phyloP scores from a whole-genome alignment of 2,797 vertebrate genomes.

The Telmatherina bonti region DNA sequence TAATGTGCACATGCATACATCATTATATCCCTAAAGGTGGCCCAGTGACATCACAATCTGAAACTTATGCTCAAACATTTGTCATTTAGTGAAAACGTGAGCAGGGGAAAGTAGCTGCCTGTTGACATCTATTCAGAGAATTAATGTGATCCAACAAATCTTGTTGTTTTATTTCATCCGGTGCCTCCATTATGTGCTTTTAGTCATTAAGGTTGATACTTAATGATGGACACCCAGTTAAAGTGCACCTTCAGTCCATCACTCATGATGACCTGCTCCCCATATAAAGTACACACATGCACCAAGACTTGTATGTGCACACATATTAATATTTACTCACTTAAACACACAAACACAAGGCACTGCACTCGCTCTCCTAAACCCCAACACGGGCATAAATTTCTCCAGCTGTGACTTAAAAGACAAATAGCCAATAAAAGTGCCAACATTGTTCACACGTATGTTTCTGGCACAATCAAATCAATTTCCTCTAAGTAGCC shows the following conservation, averaged over 20 bases:
- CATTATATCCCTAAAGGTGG: constrained; percentile 14
- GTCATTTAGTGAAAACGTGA: constrained; percentile 71
- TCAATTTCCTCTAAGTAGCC: constrained; percentile 99
- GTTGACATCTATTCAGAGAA: constrained; percentile 82
- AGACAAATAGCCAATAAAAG: constrained; percentile 96
- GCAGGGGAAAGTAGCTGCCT: constrained; percentile 63
- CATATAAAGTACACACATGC: constrained; percentile 37
- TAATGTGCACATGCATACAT: not conserved
- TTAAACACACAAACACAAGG: constrained; percentile 72
- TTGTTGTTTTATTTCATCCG: constrained; percentile 78
- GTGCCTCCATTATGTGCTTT: constrained; percentile 78
- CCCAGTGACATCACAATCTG: constrained; percentile 54
- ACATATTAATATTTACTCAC: constrained; percentile 75
- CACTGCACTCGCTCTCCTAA: constrained; percentile 68
- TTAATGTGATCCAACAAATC: constrained; percentile 82
- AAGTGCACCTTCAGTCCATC: constrained; percentile 83
- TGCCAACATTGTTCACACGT: constrained; percentile 93
- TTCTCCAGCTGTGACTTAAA: constrained; percentile 81
- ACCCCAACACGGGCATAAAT: constrained; percentile 80
- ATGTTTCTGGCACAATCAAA: constrained; percentile 96
- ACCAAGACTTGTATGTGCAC: constrained; percentile 43
- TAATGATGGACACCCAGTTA: constrained; percentile 84
- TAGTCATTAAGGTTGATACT: constrained; percentile 80
- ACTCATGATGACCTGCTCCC: constrained; percentile 72
- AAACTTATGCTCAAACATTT: constrained; percentile 72